Percentiles rank a stretch among this genome's conserved stretches.
Evolutionary conservation across 2,797 vertebrate genomes (phyloP).

Genomic region (Hydrocynus forskahlii): DNA sequence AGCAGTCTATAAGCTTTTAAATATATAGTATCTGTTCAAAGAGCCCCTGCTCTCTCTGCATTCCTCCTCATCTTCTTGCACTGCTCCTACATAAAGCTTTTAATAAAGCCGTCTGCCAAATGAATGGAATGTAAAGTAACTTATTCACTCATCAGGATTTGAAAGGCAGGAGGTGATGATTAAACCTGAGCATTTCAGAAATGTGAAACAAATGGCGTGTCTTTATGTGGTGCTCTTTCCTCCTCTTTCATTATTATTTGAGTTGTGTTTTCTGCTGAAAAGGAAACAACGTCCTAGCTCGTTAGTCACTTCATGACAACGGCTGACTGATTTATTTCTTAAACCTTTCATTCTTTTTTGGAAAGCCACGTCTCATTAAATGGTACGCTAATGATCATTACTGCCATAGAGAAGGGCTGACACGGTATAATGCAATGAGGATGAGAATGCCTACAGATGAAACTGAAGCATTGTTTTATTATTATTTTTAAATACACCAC

Average conservation of each 20-base stretch:
- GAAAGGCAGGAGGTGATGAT: neutral
- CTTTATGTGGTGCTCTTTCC: neutral
- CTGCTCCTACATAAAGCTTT: too few relatives aligned
- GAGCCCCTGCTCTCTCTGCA: too few relatives aligned
- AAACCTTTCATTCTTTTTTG: neutral
- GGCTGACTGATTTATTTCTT: neutral
- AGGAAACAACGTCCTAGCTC: neutral
- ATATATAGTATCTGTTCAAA: too few relatives aligned
- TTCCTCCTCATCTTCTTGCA: too few relatives aligned
- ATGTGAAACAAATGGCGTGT: neutral
- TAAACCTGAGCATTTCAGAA: neutral
- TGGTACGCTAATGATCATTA: neutral
- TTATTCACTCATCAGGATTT: neutral
- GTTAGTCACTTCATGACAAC: neutral
- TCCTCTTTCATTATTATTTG: neutral
- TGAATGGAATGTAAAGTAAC: too few relatives aligned
- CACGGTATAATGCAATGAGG: neutral
- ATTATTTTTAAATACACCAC: neutral
- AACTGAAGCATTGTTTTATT: neutral
- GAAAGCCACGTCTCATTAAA: neutral
- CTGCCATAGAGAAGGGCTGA: neutral
- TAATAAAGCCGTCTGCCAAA: too few relatives aligned
- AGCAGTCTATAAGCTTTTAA: neutral
- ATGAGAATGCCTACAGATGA: neutral
- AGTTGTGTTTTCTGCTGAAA: neutral